These are phyloP conservation scores for Papilio aristodemus DNA, from an alignment of 1,140 invertebrate genomes.

Conservation along the genomic window DNA sequence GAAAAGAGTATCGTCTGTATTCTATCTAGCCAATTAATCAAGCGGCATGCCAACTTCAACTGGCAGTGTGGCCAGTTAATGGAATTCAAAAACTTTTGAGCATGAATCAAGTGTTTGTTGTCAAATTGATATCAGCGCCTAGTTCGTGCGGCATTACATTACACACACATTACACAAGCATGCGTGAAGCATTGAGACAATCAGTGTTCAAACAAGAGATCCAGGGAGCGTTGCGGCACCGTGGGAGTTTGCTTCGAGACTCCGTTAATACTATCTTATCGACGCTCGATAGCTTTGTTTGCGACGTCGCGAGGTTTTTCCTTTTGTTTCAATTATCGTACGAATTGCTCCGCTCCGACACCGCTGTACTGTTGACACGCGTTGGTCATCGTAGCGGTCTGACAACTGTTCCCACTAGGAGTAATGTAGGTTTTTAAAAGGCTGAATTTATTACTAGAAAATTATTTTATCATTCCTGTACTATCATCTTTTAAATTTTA, in stretches of 20 bases:
- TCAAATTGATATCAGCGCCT: neutral
- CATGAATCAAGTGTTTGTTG: neutral
- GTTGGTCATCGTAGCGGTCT: no score
- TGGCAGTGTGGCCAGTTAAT: no score
- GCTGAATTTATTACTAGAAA: no score
- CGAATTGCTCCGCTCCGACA: neutral
- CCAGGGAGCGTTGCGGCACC: slow-evolving; percentile 14
- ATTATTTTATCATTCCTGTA: no score
- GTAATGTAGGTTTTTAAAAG: no score
- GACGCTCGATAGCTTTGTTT: slow-evolving; percentile 38
- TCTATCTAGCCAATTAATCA: no score
- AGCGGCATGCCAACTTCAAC: no score
- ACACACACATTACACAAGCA: slow-evolving; percentile 20
- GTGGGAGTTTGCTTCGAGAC: slow-evolving; percentile 34
- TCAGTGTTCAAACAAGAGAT: slow-evolving; percentile 23
- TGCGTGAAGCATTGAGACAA: neutral
- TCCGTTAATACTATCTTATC: slow-evolving; percentile 35
- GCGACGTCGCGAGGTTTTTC: slow-evolving; percentile 37
- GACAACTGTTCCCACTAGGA: no score
- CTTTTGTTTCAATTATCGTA: slow-evolving; percentile 37
- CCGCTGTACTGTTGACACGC: neutral
- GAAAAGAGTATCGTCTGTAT: no score
- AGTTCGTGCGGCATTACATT: neutral
- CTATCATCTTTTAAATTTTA: no score
- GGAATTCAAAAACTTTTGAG: neutral